Evolutionary conservation across 2,888 invertebrate genomes (phyloP).

Genomic region (Pandemis heparana): DNA sequence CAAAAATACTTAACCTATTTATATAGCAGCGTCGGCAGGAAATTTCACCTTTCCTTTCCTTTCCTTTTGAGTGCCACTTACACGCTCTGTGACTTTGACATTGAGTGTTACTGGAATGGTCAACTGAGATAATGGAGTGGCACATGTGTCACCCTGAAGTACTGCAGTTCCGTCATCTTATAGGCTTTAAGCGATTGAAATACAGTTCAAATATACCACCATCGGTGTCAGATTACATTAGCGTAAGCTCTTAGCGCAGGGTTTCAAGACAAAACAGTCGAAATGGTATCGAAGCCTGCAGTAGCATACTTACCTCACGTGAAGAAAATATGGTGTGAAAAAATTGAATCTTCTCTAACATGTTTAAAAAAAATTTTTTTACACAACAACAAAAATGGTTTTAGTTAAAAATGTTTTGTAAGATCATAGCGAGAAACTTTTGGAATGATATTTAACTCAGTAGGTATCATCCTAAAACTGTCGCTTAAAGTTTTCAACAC

Average conservation of each 20-base stretch:
- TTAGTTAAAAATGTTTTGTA: too few relatives aligned
- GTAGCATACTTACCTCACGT: too few relatives aligned
- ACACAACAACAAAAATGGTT: too few relatives aligned
- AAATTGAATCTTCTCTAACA: too few relatives aligned
- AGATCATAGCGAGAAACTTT: too few relatives aligned
- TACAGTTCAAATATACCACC: background rate
- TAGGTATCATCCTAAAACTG: too few relatives aligned
- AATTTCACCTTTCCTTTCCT: conserved; percentile 37
- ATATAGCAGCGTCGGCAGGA: conserved; percentile 44
- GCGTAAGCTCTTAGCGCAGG: background rate
- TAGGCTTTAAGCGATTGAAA: conserved; percentile 1
- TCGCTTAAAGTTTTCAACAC: background rate
- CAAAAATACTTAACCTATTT: conserved; percentile 83
- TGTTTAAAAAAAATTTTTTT: too few relatives aligned
- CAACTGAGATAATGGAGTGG: conserved; percentile 23
- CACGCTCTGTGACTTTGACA: conserved; percentile 37
- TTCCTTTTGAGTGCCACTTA: conserved; percentile 33
- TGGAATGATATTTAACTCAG: too few relatives aligned
- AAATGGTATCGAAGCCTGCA: background rate
- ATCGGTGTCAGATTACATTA: background rate
- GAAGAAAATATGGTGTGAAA: too few relatives aligned
- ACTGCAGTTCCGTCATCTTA: conserved; percentile 17
- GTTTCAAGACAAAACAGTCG: background rate
- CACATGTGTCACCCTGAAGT: background rate
- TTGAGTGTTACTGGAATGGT: conserved; percentile 30